Evolutionary conservation across 2,113 vertebrate genomes (phyloP).

Genomic region (Salvelinus sp.): DNA sequence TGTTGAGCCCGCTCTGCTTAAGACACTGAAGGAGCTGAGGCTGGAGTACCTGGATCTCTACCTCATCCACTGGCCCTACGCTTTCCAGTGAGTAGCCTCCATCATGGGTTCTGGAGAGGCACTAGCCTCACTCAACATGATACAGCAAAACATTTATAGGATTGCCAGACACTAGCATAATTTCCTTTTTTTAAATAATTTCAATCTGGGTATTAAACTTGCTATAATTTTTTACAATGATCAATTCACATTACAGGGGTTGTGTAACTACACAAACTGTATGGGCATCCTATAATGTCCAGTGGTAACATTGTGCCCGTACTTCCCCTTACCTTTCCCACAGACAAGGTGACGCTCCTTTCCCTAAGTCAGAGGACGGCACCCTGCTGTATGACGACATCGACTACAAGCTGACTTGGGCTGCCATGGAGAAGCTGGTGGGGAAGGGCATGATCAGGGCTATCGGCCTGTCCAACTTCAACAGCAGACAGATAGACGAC

Average conservation of each 20-base stretch:
- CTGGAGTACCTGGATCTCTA: conserved; percentile 95
- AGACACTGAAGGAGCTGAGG: conserved; percentile 86
- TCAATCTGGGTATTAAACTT: no score
- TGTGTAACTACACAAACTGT: no score
- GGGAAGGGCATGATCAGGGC: conserved; percentile 87
- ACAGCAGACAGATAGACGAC: conserved; percentile 88
- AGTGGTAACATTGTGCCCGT: background rate
- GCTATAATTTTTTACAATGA: no score
- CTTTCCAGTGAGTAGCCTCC: conserved; percentile 82
- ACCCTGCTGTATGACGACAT: conserved; percentile 83
- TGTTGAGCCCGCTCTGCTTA: conserved; percentile 86
- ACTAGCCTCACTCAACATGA: no score
- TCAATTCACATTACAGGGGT: no score
- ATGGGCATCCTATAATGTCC: background rate
- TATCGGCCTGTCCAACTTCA: conserved; percentile 96
- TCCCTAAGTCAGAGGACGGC: conserved; percentile 86
- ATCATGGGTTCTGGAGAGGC: no score
- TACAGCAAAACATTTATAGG: no score
- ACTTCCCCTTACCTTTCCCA: background rate
- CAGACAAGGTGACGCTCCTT: conserved; percentile 83
- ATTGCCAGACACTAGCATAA: no score
- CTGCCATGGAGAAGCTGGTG: conserved; percentile 91
- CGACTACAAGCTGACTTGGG: conserved; percentile 97
- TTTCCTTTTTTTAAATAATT: no score
- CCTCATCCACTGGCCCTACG: conserved; percentile 96